Evolutionary conservation across 2,888 invertebrate species (phyloP), one percentile per base, ranked within the genome.

Genomic region (Dilophus febrilis): DNA sequence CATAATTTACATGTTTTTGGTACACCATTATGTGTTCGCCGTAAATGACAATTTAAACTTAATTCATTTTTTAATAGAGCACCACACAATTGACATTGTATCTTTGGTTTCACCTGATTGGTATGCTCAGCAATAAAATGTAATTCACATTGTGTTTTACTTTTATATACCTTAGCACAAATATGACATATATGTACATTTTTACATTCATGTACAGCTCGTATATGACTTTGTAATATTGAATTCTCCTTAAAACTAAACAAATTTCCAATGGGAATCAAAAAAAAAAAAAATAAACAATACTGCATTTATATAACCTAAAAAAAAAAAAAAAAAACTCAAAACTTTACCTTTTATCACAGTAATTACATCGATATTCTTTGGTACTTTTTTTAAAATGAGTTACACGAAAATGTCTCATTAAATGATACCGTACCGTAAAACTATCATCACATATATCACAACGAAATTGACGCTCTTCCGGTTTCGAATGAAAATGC

Each of bases 121-220:
- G 22, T 22, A 22, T 22, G 22, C 8, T 13, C 2, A 32, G 57
- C 56, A 34, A 53, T 45, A 51, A 55, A 54, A 33, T 33, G 33
- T 14, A 13, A 8, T 16, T 16, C 11, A 17, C 14, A 33, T 16
- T 14, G 14, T 16, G 10, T 7, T 14, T 52, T 49, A 1, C 56
- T 54, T 1, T 54, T 48, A 33, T 59, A 50, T 2, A 55, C 51
- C 43, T 57, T 58, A 2, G 59, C 59, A 14, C 59, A 59, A 18
- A 58, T 53, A 30, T 58, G 55, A 44, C 59, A 59, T 4, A 33
- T 17, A 4, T 33, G 10, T 4, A 14, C 16, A 11, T 17, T 48
- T 0, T 48, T 45, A 34, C 47, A 47, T 26, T 43, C 40, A 36
- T 49, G 50, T 7, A 49, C 46, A 7, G 46, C 47, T 7, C 48